Evolutionary conservation across 2,797 vertebrate species (phyloP).

Genomic region (Spinibarbus caldwelli): DNA sequence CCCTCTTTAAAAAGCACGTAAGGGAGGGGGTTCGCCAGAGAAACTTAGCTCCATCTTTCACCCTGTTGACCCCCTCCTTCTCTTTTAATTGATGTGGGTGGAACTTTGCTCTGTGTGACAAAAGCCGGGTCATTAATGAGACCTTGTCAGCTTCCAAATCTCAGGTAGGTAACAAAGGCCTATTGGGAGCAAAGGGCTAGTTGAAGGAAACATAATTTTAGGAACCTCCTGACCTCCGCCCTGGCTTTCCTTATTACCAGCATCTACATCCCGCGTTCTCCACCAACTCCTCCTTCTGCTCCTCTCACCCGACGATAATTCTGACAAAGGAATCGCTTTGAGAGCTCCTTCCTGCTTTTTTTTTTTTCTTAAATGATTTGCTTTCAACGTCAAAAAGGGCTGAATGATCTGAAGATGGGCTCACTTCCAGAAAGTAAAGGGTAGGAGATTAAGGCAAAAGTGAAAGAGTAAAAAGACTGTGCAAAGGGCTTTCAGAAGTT

Average conservation of each 20-base stretch:
- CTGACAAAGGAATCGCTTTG: conserved; percentile 80
- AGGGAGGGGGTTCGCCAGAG: conserved; percentile 59
- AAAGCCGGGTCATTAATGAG: conserved; percentile 76
- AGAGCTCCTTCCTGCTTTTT: conserved; percentile 78
- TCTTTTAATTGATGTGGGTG: conserved; percentile 77
- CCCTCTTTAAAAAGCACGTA: conserved; percentile 72
- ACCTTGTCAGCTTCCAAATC: conserved; percentile 80
- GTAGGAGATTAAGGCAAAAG: conserved; percentile 69
- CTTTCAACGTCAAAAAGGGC: conserved; percentile 76
- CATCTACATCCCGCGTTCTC: conserved; percentile 67
- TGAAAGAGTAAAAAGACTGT: conserved; percentile 66
- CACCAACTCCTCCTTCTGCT: conserved; percentile 43
- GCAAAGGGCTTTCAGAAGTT: conserved; percentile 75
- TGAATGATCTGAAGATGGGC: conserved; percentile 77
- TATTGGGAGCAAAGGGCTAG: conserved; percentile 63
- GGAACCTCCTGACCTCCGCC: conserved; percentile 66
- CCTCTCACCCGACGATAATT: conserved; percentile 65
- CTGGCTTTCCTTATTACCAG: conserved; percentile 68
- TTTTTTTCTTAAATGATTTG: conserved; percentile 65
- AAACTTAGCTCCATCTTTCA: conserved; percentile 73
- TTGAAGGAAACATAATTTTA: conserved; percentile 64
- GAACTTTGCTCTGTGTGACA: conserved; percentile 73
- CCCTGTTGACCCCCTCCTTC: conserved; percentile 67
- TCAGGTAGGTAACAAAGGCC: conserved; percentile 82
- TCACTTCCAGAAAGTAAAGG: conserved; percentile 76